These are phyloP conservation scores for Lutraria rhynchaena DNA, from an alignment of 1,140 invertebrate genomes.

Conservation along the genomic window DNA sequence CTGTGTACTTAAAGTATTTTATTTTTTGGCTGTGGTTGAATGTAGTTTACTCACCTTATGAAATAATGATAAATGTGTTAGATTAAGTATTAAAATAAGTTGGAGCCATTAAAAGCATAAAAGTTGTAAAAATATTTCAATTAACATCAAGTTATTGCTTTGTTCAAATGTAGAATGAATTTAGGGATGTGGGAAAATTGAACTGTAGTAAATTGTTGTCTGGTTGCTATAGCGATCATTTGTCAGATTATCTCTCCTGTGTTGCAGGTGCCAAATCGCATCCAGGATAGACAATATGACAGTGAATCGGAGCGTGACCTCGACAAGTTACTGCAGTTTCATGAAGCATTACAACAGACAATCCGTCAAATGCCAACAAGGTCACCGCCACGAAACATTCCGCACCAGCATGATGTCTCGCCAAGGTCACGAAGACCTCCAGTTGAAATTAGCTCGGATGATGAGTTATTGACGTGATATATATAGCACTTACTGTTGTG, in stretches of 20 bases:
- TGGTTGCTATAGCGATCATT: slow-evolving; percentile 10
- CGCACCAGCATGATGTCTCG: background rate
- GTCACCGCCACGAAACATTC: background rate
- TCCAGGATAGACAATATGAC: slow-evolving; percentile 48
- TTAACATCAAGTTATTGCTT: background rate
- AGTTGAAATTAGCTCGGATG: slow-evolving; percentile 13
- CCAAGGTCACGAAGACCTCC: background rate
- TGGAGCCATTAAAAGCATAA: background rate
- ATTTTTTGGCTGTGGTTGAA: too few species aligned
- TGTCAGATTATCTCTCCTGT: slow-evolving; percentile 55
- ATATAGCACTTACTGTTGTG: too few species aligned
- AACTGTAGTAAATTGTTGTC: background rate
- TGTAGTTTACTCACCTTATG: too few species aligned
- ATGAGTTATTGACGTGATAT: too few species aligned
- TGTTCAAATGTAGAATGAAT: background rate
- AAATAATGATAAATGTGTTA: too few species aligned
- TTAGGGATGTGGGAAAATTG: too few species aligned
- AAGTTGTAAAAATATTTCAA: background rate
- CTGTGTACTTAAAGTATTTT: too few species aligned
- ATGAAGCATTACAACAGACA: slow-evolving; percentile 51
- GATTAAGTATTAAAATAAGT: background rate
- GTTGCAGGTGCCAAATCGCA: slow-evolving; percentile 44
- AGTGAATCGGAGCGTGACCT: slow-evolving; percentile 37
- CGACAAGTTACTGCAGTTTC: slow-evolving; percentile 50
- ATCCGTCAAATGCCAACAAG: slow-evolving; percentile 1